Base-by-base conservation (phyloP, 2,888 invertebrate genomes). In the Nipponacmea schrenckii region DNA sequence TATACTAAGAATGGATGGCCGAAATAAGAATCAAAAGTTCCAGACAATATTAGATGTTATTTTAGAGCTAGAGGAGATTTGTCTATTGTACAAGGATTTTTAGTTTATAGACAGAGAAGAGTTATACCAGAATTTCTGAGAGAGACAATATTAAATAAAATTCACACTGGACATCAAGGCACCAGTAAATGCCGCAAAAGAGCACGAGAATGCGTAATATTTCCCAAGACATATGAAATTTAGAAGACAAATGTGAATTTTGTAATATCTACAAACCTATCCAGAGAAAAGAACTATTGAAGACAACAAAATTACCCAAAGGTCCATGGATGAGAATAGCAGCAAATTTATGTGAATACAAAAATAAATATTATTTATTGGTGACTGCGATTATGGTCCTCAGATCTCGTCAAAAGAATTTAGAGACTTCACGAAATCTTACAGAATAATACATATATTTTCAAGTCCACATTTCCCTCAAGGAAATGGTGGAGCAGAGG, bases 1-100 rank as follows among this genome's bases (percentile, higher is more conserved):
- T 71, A 56, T 24, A 72, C 67, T 10, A 27, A 15, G 26, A 15
- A 70, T 12, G 76, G 77, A 15, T 79, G 79, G 75, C 77, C 75
- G 46, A 46, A 71, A 17, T n/a, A 73, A 14, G 17, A 24, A 3
- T 64, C 67, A 24, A 15, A 62, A 3, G 67, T 78, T 8, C 44
- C 68, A 14, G 64, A 62, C 39, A n/a, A n/a, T 20, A 39, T 71
- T n/a, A 64, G 27, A 20, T 62, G 31, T 4, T 76, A 72, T 56
- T 77, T 72, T 44, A n/a, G 39, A 8, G 45, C 64, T 3, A 50
- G 70, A 3, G 64, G 17, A 50, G 68, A 76, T 56, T 62, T 73
- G 0, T 77, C 70, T 4, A 68, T 70, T 20, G n/a, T 26, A 10
- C 27, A 74, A 26, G 76, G 73, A 26, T 46, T 79, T 17, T 31